Percentiles rank a stretch among this genome's conserved stretches.
Evolutionary conservation across 2,797 vertebrate species (phyloP).

Genomic region (Pelobates cultripes): DNA sequence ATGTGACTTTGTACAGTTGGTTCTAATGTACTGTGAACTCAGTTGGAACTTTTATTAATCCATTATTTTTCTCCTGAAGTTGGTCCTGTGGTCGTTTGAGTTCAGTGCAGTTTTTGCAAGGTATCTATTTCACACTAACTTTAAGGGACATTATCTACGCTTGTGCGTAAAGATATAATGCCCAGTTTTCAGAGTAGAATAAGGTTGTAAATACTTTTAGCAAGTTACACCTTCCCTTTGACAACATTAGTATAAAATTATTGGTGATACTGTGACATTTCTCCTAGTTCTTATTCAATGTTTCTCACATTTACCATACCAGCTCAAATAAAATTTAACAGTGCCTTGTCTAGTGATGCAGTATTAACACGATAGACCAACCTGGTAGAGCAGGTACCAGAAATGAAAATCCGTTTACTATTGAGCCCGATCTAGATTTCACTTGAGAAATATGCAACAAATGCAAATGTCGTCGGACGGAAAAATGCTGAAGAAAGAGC

Average conservation of each 20-base stretch:
- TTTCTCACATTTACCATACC: background rate
- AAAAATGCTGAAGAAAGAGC: background rate
- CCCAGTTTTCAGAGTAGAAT: background rate
- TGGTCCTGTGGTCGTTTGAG: background rate
- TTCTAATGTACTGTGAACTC: background rate
- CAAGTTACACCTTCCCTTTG: background rate
- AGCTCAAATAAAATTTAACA: background rate
- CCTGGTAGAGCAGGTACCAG: background rate
- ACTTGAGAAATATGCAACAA: background rate
- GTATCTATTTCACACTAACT: background rate
- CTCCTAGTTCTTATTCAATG: background rate
- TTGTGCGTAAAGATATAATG: background rate
- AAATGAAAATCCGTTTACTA: background rate
- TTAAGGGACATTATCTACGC: background rate
- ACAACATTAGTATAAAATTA: background rate
- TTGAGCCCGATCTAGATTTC: background rate
- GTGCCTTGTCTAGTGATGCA: background rate
- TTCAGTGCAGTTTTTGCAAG: background rate
- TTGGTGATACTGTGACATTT: background rate
- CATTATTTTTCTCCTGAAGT: background rate
- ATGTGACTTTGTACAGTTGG: background rate
- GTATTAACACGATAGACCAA: background rate
- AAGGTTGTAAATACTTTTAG: background rate
- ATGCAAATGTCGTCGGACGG: background rate
- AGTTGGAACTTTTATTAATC: background rate